phyloP scores from a whole-genome alignment of 1,140 invertebrate genomes.

The Vollenhovia emeryi region DNA sequence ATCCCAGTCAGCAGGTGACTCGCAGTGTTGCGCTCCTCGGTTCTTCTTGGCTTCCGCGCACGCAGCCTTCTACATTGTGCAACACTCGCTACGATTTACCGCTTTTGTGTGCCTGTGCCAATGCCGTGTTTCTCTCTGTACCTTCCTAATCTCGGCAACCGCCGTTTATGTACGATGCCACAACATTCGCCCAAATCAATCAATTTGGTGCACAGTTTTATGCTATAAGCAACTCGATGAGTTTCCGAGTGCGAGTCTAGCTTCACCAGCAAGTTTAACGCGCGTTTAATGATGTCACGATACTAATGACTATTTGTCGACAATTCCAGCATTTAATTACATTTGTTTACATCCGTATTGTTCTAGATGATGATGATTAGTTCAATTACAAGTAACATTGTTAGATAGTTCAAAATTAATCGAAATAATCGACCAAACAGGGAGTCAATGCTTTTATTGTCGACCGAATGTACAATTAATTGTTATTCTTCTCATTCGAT shows the following conservation, averaged over 20 bases:
- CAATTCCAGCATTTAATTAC: background rate
- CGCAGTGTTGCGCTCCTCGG: background rate
- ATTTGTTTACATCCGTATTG: background rate
- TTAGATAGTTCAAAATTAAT: background rate
- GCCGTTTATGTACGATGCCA: conserved; percentile 70
- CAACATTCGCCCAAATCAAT: conserved; percentile 75
- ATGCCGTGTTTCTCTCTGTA: conserved; percentile 60
- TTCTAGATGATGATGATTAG: background rate
- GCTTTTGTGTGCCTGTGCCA: conserved; percentile 2
- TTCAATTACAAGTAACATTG: background rate
- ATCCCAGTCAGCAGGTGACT: conserved; percentile 80
- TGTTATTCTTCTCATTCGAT: background rate
- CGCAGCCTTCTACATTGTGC: background rate
- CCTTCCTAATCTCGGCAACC: conserved; percentile 73
- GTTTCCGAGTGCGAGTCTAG: background rate
- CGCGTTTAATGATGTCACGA: background rate
- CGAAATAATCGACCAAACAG: background rate
- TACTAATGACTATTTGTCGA: conserved; percentile 16
- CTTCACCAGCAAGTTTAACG: background rate
- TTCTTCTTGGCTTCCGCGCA: background rate
- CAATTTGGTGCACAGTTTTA: conserved; percentile 74
- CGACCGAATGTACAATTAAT: background rate
- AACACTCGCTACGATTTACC: background rate
- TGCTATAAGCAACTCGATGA: conserved; percentile 73
- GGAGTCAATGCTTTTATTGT: background rate